Base-by-base conservation (phyloP, 2,113 vertebrate genomes). In the Scophthalmus maximus region DNA sequence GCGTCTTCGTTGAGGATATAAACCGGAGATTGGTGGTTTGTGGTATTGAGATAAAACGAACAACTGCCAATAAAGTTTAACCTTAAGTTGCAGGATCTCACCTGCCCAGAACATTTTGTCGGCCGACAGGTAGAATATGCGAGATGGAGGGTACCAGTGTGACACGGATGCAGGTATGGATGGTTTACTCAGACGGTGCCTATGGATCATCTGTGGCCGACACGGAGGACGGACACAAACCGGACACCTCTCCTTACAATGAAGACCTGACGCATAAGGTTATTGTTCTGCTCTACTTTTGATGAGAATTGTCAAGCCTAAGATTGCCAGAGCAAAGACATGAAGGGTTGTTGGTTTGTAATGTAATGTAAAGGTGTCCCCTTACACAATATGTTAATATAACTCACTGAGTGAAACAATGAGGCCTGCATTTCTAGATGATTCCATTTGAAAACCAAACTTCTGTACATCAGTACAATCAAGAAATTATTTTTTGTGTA, bases 211-310 rank as follows among this genome's bases (percentile, higher is more conserved):
- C 85, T 8, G 69, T 42, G 5, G 36, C 58, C 73, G 79, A 89
- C 74, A 56, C 71, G 26, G 81, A 90, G 65, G 87, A 90, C 4
- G 58, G 76, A 34, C 82, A 70, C 36, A 87, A 52, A 4, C 78
- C 78, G 27, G 22, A 12, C 71, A 46, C 49, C 15, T 32, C 47
- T 3, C 79, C 76, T n/a, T 94, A 94, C 72, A 81, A 94, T 34
- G 90, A 95, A 67, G 84, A 93, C 2, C 83, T 93, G n/a, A 86
- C 81, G 46, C 93, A 95, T 40, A 94, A 95, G 94, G 93, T 94
- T 73, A 57, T 15, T 29, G 18, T 46, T 52, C 20, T 42, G 22
- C 11, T 15, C 11, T 23, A 55, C 8, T 57, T 56, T 8, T 8
- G 15, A 55, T n/a, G 20, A 10, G 15, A 14, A 11, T 3, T 11